These are phyloP conservation scores for Calyptommatus sinebrachiatus DNA, from an alignment of 2,113 vertebrate species.

Conservation along the genomic window DNA sequence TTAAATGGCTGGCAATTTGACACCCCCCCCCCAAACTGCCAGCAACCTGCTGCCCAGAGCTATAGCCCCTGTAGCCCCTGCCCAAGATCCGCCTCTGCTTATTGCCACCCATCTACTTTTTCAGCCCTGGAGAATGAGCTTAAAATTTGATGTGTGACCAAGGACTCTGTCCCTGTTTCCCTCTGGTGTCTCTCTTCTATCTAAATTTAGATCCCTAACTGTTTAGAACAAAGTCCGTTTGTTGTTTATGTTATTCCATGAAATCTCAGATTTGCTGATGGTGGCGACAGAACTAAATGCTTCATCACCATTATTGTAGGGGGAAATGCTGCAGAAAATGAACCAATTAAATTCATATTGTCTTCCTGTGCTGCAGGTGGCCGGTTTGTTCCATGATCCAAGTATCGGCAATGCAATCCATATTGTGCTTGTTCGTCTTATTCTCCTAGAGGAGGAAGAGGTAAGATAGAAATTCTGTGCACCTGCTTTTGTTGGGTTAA, in stretches of 20 bases:
- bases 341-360: slow-evolving; percentile 51
- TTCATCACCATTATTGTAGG: background rate
- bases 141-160: no score
- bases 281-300: background rate
- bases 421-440: slow-evolving; percentile 90
- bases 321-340: background rate
- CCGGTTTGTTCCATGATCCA: slow-evolving; percentile 91
- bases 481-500: background rate
- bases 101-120: no score
- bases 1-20: no score
- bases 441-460: slow-evolving; percentile 94
- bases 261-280: background rate
- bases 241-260: background rate
- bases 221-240: background rate
- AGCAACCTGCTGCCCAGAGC: no score
- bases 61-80: no score
- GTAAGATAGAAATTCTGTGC: slow-evolving; percentile 63
- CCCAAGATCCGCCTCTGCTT: no score
- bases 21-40: no score
- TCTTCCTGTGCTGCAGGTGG: slow-evolving; percentile 77
- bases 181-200: background rate
- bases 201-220: background rate
- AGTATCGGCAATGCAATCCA: slow-evolving; percentile 97
- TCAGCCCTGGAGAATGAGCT: no score
- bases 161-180: background rate